Conservation (phyloP, 2,797 vertebrate genomes). For the Petrocephalus sullivani region DNA sequence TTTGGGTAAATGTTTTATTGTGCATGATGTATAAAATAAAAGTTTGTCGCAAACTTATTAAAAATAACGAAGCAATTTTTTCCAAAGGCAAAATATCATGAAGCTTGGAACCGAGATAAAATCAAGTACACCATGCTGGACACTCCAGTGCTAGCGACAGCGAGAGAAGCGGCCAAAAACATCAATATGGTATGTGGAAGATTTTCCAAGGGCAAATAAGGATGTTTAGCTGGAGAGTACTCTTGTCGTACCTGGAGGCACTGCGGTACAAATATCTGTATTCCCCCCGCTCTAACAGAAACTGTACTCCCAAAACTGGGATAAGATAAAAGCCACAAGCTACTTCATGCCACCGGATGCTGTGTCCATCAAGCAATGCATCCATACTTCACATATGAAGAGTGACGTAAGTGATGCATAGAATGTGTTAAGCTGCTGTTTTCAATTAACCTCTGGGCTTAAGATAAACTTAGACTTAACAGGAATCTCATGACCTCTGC, state of each 20-base stretch:
- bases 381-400: conserved; percentile 68
- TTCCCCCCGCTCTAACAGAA: conserved; percentile 58
- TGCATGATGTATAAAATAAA: not conserved
- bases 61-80: not conserved
- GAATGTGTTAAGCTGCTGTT: not conserved
- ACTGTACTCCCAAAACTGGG: conserved; percentile 87
- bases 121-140: conserved; percentile 77
- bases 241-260: not conserved
- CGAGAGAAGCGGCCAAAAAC: conserved; percentile 85
- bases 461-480: not conserved
- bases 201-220: not conserved
- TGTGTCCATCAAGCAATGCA: conserved; percentile 82
- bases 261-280: not conserved
- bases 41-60: not conserved
- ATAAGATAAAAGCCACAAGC: conserved; percentile 81
- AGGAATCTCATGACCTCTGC: conserved; percentile 5
- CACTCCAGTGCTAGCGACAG: conserved; percentile 74
- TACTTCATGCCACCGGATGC: conserved; percentile 87
- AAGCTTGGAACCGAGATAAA: conserved; percentile 85
- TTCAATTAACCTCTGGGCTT: not conserved
- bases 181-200: conserved; percentile 74
- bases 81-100: conserved; percentile 69
- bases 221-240: not conserved
- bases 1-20: not conserved
- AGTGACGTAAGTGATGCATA: conserved; percentile 71